Evolutionary conservation across 2,797 vertebrate genomes (phyloP).

Genomic region (Hydrophis major): DNA sequence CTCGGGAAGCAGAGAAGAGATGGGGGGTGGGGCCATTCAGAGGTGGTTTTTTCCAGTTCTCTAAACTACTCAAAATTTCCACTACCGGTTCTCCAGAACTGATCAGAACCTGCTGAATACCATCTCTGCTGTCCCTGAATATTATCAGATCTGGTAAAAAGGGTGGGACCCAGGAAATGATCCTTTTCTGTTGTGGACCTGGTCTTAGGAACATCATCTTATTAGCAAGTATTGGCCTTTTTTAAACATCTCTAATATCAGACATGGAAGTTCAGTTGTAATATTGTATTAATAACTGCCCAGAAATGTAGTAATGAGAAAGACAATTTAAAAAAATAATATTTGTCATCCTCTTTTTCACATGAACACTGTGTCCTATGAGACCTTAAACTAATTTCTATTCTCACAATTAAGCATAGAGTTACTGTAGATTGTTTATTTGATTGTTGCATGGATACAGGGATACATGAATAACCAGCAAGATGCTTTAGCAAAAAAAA

Average conservation of each 20-base stretch:
- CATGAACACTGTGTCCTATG: not conserved
- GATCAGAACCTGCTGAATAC: too few species aligned
- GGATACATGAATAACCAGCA: not conserved
- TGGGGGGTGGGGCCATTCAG: too few species aligned
- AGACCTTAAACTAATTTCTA: not conserved
- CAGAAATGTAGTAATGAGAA: not conserved
- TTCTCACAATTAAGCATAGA: not conserved
- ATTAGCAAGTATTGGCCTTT: not conserved
- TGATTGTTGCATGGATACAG: not conserved
- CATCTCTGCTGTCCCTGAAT: not conserved
- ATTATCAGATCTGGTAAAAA: not conserved
- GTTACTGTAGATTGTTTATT: not conserved
- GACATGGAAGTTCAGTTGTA: not conserved
- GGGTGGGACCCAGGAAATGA: not conserved
- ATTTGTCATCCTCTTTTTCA: not conserved
- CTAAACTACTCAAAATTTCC: too few species aligned
- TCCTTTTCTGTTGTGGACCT: not conserved
- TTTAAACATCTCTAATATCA: not conserved
- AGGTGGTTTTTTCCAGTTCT: too few species aligned
- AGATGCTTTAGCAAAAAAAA: not conserved
- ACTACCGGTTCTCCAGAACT: too few species aligned
- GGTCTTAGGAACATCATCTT: not conserved
- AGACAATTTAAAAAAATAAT: not conserved
- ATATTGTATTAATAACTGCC: not conserved
- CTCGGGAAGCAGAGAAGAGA: too few species aligned